Evolutionary conservation across 1,140 invertebrate genomes (phyloP).

Genomic region (Drosophila ambigua): DNA sequence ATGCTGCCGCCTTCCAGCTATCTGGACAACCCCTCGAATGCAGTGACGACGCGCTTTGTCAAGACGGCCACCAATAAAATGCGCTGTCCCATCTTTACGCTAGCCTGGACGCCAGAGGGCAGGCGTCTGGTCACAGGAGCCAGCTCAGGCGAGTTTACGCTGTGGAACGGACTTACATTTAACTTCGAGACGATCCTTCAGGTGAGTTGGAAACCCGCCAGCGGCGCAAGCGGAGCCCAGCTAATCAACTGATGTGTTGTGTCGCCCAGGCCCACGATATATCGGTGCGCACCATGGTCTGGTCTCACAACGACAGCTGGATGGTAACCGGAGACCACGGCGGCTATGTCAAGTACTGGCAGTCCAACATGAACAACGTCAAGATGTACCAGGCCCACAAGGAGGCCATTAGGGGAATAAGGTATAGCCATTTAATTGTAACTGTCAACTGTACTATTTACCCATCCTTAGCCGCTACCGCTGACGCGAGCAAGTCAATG

Average conservation of each 20-base stretch:
- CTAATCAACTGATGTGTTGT: neutral
- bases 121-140: conserved; percentile 98
- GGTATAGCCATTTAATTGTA: conserved; percentile 87
- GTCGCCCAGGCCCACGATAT: conserved; percentile 95
- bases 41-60: conserved; percentile 98
- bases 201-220: conserved; percentile 85
- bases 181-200: conserved; percentile 99
- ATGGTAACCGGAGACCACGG: conserved; percentile 99
- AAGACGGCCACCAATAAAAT: conserved; percentile 99
- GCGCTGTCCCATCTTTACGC: conserved; percentile 99
- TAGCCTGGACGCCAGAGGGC: conserved; percentile 99
- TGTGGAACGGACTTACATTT: conserved; percentile 99
- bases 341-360: conserved; percentile 99
- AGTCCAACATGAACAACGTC: conserved; percentile 99
- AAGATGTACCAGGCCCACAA: conserved; percentile 99
- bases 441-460: conserved; percentile 67
- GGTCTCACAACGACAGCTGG: conserved; percentile 99
- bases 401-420: conserved; percentile 99
- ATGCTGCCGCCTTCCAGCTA: conserved; percentile 95
- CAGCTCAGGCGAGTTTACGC: conserved; percentile 99
- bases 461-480: conserved; percentile 60
- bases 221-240: neutral
- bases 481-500: conserved; percentile 35
- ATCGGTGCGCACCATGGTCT: conserved; percentile 98
- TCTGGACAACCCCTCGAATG: conserved; percentile 97